Percentiles rank a stretch among this genome's conserved stretches.
phyloP scores from a whole-genome alignment of 2,797 vertebrate genomes.

The Pangasius krempfi region DNA sequence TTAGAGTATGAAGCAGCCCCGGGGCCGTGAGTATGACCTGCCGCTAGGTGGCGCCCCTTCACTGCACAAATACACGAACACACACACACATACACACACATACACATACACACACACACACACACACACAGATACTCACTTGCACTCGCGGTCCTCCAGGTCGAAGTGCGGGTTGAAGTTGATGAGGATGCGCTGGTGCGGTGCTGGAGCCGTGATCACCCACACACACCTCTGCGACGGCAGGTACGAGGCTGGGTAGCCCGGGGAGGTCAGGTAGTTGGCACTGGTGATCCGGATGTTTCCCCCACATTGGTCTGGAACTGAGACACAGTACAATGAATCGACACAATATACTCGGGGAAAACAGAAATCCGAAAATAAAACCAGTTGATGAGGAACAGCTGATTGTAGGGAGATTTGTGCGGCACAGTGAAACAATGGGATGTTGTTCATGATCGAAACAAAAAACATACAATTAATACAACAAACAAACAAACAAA shows the following conservation, averaged over 20 bases:
- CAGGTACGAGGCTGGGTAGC: slow-evolving; percentile 89
- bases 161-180: slow-evolving; percentile 99
- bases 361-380: neutral
- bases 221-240: slow-evolving; percentile 92
- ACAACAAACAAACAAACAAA: neutral
- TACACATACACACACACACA: slow-evolving; percentile 52
- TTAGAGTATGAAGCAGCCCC: slow-evolving; percentile 7
- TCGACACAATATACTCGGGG: neutral
- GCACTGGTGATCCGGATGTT: slow-evolving; percentile 88
- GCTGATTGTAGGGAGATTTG: neutral
- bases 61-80: slow-evolving; percentile 1
- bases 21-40: neutral
- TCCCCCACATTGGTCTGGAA: slow-evolving; percentile 92
- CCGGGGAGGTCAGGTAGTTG: slow-evolving; percentile 95
- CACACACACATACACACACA: neutral
- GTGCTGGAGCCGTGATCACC: slow-evolving; percentile 93
- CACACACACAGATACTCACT: slow-evolving; percentile 81
- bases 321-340: neutral
- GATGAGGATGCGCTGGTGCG: slow-evolving; percentile 96
- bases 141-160: slow-evolving; percentile 97
- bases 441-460: neutral
- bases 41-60: slow-evolving; percentile 74
- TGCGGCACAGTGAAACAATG: neutral
- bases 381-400: too few relatives aligned
- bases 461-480: neutral